A percentile compares a stretch with the other conserved stretches of the same genome.
Evolutionary conservation across 1,140 invertebrate species (phyloP).

Genomic region (Rhagoletis zephyria): DNA sequence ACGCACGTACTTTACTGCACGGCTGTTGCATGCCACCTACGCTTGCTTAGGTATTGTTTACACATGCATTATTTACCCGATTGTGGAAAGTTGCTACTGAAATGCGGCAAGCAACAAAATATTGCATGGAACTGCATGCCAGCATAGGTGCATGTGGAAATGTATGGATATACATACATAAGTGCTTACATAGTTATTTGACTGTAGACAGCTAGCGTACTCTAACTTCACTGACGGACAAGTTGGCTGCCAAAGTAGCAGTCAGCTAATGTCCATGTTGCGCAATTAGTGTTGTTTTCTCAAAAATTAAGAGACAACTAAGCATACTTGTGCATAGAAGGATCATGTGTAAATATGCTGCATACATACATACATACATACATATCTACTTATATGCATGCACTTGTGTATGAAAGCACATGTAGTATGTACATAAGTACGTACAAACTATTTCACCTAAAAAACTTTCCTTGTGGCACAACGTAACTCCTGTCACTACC

Average conservation of each 20-base stretch:
- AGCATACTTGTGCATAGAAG: not conserved
- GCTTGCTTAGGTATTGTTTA: not conserved
- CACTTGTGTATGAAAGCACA: not conserved
- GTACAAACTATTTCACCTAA: constrained; percentile 7
- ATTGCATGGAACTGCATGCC: not conserved
- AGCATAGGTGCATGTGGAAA: too few relatives aligned
- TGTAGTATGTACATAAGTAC: too few relatives aligned
- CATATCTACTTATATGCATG: not conserved
- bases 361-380: too few relatives aligned
- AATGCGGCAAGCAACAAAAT: constrained; percentile 21
- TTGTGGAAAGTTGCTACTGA: constrained; percentile 29
- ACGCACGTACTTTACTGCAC: not conserved
- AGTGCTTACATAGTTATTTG: too few relatives aligned
- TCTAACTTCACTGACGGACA: not conserved
- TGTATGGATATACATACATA: too few relatives aligned
- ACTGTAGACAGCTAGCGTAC: too few relatives aligned
- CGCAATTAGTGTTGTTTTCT: constrained; percentile 53
- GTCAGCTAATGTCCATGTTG: constrained; percentile 41
- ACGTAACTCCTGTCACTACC: not conserved
- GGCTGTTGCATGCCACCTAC: too few relatives aligned
- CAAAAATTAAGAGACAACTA: constrained; percentile 37
- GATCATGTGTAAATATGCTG: constrained; percentile 2
- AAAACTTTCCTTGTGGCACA: not conserved
- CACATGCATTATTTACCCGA: not conserved
- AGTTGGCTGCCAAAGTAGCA: constrained; percentile 8